Conservation (phyloP, 2,113 vertebrate genomes). For the Variabilichromis moorii region DNA sequence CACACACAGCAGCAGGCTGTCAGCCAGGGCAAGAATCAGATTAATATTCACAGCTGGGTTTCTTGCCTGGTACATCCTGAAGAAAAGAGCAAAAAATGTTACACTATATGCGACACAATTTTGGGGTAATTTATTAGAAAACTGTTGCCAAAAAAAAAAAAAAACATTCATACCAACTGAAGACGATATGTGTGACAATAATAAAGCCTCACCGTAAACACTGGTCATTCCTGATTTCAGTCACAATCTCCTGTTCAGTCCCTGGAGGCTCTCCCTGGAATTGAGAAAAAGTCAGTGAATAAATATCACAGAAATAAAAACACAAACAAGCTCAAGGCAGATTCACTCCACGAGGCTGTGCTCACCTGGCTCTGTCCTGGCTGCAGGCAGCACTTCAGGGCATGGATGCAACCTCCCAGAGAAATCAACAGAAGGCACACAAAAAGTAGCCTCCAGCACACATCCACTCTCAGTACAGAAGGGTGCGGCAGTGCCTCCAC, state of each 20-base stretch:
- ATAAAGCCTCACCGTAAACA: slow-evolving; percentile 15
- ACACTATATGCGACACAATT: background rate
- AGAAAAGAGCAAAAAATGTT: background rate
- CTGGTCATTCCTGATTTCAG: background rate
- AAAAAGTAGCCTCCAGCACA: slow-evolving; percentile 27
- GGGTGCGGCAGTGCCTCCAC: slow-evolving; percentile 43
- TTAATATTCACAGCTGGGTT: background rate
- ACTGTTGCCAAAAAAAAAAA: background rate
- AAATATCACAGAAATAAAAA: background rate
- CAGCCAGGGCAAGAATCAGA: slow-evolving; percentile 27
- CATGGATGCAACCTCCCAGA: slow-evolving; percentile 7
- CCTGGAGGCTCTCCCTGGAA: background rate
- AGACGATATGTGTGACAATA: background rate
- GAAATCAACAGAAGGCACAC: slow-evolving; percentile 28
- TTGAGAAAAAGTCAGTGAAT: background rate
- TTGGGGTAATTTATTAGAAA: background rate
- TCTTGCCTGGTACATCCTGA: background rate
- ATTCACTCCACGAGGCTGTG: background rate
- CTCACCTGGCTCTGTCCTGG: background rate
- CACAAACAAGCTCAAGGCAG: background rate
- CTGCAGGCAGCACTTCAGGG: background rate
- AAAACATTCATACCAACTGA: background rate
- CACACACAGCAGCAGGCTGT: slow-evolving; percentile 64
- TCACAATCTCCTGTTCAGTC: background rate
- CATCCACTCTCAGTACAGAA: background rate